Evolutionary conservation across 2,797 vertebrate species (phyloP), one percentile per base, ranked within the genome.

Genomic region (Microctenopoma stevenorrisi): DNA sequence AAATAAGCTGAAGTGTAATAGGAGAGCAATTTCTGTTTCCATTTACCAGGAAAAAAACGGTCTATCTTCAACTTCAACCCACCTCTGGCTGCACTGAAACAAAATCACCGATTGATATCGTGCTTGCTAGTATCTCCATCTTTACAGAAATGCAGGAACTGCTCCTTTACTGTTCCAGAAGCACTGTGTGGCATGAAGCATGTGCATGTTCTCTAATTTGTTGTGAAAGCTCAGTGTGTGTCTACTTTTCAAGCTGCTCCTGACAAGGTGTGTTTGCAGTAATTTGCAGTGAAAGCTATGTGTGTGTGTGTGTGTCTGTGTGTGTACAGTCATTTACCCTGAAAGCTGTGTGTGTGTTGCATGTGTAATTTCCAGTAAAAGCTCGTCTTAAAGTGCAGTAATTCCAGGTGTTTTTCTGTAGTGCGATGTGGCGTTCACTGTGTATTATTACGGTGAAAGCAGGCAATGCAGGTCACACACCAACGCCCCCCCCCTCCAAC

Each of bases 341-440:
- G 66, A 74, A 66, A 76, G 58, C 60, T 37, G 16, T 57, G 56
- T 54, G 65, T 57, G 47, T 7, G 7, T 25, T 48, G 47, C 52
- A 25, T 33, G 18, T 62, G 74, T 56, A 25, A 75, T 82, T 76
- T 74, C 54, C 72, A 63, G 79, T 77, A 81, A 81, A 66, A 81
- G 81, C 72, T 43, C 1, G 48, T 65, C 44, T 64, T 70, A 43
- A 54, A 56, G 28, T 65, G 61, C 74, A 53, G 78, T 69, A 78
- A 78, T 81, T 82, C 60, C 43, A 46, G 62, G 63, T 76, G 64
- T 68, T 79, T 75, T 65, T 69, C 46, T 64, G 72, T n/a, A 2
- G 9, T 26, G 44, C 14, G 0, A 37, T 2, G 13, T 25, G 33
- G n/a, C 4, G 7, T 56, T 70, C 54, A 47, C 59, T 40, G 56